Conservation (phyloP, 1,140 invertebrate genomes). For the Pseudomyrmex sp. region DNA sequence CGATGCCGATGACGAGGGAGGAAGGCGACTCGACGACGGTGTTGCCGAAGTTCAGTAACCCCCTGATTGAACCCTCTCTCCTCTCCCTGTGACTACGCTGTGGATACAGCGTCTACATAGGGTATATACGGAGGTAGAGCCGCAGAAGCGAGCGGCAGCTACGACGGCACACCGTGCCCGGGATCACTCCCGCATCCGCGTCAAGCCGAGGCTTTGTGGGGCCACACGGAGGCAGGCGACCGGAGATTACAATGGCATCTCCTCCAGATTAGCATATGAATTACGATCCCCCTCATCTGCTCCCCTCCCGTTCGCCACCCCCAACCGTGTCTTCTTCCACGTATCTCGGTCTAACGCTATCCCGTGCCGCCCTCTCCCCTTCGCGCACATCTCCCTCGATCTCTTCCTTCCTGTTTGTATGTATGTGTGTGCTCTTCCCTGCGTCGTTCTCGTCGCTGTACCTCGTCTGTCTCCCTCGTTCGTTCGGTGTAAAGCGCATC, state of each 20-base stretch:
- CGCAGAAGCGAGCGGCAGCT: constrained; percentile 28
- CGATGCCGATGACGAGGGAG: constrained; percentile 11
- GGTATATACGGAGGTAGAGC: constrained; percentile 65
- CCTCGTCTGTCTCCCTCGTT: neutral
- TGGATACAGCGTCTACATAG: constrained; percentile 77
- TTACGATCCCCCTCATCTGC: constrained; percentile 78
- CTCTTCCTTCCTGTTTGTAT: constrained; percentile 37
- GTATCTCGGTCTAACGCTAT: constrained; percentile 19
- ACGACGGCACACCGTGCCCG: constrained; percentile 64
- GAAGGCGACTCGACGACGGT: constrained; percentile 50
- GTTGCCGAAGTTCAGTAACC: constrained; percentile 75
- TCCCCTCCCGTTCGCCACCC: constrained; percentile 38
- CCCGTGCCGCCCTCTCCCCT: neutral
- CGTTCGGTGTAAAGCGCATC: neutral
- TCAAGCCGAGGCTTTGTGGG: constrained; percentile 83
- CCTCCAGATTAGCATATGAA: constrained; percentile 85
- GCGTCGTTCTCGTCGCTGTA: neutral
- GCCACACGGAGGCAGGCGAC: constrained; percentile 79
- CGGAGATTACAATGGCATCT: constrained; percentile 86
- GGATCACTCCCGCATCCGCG: constrained; percentile 82
- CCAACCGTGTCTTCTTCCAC: constrained; percentile 50
- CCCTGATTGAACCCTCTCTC: constrained; percentile 79
- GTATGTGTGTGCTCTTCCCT: neutral
- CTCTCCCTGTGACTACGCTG: constrained; percentile 69
- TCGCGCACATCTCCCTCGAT: constrained; percentile 23